Percentiles rank a stretch among this genome's conserved stretches.
Conservation (phyloP, 1,140 invertebrate genomes). For the Pygmarrhopalites habei region DNA sequence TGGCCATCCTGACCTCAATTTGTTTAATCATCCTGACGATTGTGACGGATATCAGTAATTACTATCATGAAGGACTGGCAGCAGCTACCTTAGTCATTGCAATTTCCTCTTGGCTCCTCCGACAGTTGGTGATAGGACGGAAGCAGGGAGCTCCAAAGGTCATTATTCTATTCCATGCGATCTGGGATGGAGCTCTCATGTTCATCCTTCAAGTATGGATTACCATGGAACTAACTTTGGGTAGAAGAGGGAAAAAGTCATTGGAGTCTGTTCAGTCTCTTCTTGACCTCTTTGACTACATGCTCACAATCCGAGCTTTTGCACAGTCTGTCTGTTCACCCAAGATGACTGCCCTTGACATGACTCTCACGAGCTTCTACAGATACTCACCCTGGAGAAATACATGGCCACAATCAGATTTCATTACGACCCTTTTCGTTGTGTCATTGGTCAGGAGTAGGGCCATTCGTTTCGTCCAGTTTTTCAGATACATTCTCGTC, state of each 20-base stretch:
- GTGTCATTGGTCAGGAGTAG: constrained; percentile 3
- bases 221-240: constrained; percentile 7
- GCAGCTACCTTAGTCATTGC: neutral
- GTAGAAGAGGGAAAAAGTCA: neutral
- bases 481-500: constrained; percentile 19
- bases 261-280: constrained; percentile 16
- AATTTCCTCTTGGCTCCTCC: neutral
- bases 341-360: constrained; percentile 23
- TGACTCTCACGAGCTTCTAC: constrained; percentile 10
- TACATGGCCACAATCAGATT: neutral
- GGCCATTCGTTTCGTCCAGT: constrained; percentile 1
- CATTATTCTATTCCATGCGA: constrained; percentile 1
- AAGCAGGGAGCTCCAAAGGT: neutral
- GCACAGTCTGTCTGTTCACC: constrained; percentile 16
- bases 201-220: constrained; percentile 24
- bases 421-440: constrained; percentile 14
- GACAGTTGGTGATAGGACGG: neutral
- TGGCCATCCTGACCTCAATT: constrained; percentile 13
- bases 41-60: neutral
- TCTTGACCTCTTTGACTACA: constrained; percentile 16
- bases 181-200: constrained; percentile 20
- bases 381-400: neutral
- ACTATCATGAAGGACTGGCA: neutral
- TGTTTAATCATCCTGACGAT: neutral
- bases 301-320: constrained; percentile 32